A percentile compares a stretch with the other conserved stretches of the same genome.
Conservation (phyloP, 2,797 vertebrate species). For the Petrocephalus sullivani region DNA sequence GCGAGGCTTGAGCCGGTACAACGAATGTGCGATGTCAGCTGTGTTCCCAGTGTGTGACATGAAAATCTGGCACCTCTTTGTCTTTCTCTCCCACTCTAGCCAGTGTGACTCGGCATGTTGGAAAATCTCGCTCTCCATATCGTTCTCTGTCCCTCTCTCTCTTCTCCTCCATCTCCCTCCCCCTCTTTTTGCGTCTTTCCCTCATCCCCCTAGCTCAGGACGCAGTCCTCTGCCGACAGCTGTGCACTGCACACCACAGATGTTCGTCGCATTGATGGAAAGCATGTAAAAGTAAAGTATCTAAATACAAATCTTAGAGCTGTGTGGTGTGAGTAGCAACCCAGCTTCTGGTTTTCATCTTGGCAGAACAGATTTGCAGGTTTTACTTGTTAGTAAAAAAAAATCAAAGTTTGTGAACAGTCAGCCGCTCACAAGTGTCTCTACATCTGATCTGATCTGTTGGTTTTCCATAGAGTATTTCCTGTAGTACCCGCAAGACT, state of each 20-base stretch:
- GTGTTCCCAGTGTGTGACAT: neutral
- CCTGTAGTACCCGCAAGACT: neutral
- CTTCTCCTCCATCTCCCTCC: neutral
- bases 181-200: neutral
- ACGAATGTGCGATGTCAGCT: neutral
- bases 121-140: neutral
- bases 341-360: neutral
- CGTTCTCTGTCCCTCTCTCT: neutral
- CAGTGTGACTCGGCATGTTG: neutral
- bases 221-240: neutral
- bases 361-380: neutral
- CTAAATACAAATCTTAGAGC: neutral
- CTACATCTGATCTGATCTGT: neutral
- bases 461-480: neutral
- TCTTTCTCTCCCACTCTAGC: neutral
- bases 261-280: neutral
- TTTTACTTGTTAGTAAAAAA: neutral
- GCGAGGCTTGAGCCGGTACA: neutral
- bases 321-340: neutral
- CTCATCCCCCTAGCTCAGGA: neutral
- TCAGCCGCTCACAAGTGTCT: neutral
- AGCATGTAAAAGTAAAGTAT: neutral
- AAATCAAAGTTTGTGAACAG: neutral
- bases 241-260: neutral
- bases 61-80: neutral